phyloP scores from a whole-genome alignment of 1,140 invertebrate genomes.

The Amyelois transitella region DNA sequence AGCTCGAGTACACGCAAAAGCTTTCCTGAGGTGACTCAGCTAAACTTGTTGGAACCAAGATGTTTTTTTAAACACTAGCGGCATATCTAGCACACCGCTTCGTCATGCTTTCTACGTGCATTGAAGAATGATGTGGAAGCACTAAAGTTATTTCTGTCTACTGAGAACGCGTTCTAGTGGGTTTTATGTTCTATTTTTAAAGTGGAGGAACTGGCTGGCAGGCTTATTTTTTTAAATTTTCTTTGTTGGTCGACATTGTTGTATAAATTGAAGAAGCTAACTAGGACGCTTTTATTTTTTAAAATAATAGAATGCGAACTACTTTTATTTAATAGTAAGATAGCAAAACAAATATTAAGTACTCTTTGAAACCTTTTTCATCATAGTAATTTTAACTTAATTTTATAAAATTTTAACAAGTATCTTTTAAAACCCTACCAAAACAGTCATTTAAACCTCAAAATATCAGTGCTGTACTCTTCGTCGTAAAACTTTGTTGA shows the following conservation, averaged over 20 bases:
- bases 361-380: too few relatives aligned
- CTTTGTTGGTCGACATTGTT: not conserved
- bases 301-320: too few relatives aligned
- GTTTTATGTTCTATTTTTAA: not conserved
- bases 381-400: too few relatives aligned
- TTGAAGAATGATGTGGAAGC: not conserved
- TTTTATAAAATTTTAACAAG: too few relatives aligned
- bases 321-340: too few relatives aligned
- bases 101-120: not conserved
- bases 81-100: slow-evolving; percentile 1
- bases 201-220: not conserved
- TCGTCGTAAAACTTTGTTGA: not conserved
- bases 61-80: not conserved
- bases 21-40: slow-evolving; percentile 22
- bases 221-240: not conserved
- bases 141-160: not conserved
- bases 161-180: not conserved
- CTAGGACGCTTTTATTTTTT: too few relatives aligned
- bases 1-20: slow-evolving; percentile 29
- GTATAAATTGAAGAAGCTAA: too few relatives aligned
- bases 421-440: too few relatives aligned
- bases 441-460: too few relatives aligned
- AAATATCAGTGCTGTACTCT: not conserved
- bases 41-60: slow-evolving; percentile 6
- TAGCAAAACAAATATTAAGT: too few relatives aligned